phyloP scores from a whole-genome alignment of 2,113 vertebrate genomes.

The Penelope pileata region DNA sequence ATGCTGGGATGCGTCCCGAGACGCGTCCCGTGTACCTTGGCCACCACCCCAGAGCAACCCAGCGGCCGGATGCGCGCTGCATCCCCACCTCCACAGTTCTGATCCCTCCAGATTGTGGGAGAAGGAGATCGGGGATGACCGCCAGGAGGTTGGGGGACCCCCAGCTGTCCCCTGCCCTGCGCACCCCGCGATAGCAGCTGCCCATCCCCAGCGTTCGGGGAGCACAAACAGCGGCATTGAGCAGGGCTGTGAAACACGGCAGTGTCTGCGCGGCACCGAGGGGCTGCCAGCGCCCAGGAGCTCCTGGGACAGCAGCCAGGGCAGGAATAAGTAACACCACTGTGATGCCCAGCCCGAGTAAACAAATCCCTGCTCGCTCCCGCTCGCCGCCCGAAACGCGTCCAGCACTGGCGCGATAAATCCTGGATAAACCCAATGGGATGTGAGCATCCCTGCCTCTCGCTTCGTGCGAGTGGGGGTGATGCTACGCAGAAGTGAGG shows the following conservation, averaged over 20 bases:
- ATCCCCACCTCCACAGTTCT: rapidly evolving
- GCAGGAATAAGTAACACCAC: conserved; percentile 51
- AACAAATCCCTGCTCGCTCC: conserved; percentile 36
- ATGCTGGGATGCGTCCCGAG: background rate
- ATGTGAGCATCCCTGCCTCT: background rate
- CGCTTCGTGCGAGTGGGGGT: rapidly evolving
- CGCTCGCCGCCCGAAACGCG: background rate
- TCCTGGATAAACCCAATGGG: background rate
- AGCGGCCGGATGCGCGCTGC: rapidly evolving
- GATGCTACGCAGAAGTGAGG: background rate
- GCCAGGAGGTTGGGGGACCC: background rate
- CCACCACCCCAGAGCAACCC: rapidly evolving
- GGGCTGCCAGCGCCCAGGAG: conserved; percentile 31
- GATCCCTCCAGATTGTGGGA: rapidly evolving
- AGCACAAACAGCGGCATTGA: conserved; percentile 57
- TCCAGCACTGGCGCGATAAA: background rate
- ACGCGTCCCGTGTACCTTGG: background rate
- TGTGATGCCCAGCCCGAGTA: conserved; percentile 47
- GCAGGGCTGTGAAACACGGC: background rate
- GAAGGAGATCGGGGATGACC: rapidly evolving
- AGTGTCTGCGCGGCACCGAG: background rate
- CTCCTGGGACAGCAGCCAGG: conserved; percentile 53
- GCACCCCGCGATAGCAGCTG: rapidly evolving
- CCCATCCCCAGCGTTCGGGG: background rate
- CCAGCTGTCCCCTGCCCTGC: rapidly evolving